Evolutionary conservation across 2,888 invertebrate genomes (phyloP).

Genomic region (Notodonta dromedarius): DNA sequence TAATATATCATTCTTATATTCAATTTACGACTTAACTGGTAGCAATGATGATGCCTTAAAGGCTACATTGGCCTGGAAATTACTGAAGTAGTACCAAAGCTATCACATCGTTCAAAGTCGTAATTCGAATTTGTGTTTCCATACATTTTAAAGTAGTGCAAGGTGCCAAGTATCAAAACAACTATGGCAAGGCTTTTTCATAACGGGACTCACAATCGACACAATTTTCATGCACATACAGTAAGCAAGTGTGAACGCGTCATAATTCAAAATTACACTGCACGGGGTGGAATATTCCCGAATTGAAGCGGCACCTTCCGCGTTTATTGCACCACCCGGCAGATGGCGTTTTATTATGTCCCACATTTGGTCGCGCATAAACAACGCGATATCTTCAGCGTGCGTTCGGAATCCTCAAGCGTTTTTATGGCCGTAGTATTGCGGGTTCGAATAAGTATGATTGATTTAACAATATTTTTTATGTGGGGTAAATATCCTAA

Average conservation of each 20-base stretch:
- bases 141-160: too few relatives aligned
- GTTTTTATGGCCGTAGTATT: constrained; percentile 40
- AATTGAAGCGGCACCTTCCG: constrained; percentile 35
- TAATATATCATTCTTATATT: too few relatives aligned
- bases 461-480: constrained; percentile 41
- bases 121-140: too few relatives aligned
- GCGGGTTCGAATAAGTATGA: constrained; percentile 38
- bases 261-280: constrained; percentile 39
- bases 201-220: background rate
- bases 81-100: too few relatives aligned
- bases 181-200: background rate
- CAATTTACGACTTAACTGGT: too few relatives aligned
- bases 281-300: constrained; percentile 36
- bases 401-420: constrained; percentile 39
- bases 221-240: constrained; percentile 20
- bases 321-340: constrained; percentile 42
- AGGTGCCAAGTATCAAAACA: background rate
- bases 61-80: too few relatives aligned
- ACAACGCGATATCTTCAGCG: constrained; percentile 51
- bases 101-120: too few relatives aligned
- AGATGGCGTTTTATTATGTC: constrained; percentile 47
- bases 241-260: constrained; percentile 30
- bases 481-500: background rate
- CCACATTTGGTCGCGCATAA: constrained; percentile 53
- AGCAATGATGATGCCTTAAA: too few relatives aligned